Percentiles rank a stretch among this genome's conserved stretches.
These are phyloP conservation scores for Dione vanillae DNA, from an alignment of 2,888 invertebrate species.

Conservation along the genomic window DNA sequence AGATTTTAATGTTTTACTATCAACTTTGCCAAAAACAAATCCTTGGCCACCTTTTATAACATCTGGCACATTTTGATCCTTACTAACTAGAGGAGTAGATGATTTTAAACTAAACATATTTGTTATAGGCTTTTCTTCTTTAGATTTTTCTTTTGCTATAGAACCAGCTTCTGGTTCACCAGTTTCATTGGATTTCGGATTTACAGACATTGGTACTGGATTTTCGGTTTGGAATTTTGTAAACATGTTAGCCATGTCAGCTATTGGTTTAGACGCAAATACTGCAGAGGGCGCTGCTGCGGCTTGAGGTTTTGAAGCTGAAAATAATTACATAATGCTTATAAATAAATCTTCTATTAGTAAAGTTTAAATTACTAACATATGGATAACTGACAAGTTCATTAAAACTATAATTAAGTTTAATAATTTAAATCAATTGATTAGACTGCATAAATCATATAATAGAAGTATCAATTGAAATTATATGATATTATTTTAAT, in stretches of 20 bases:
- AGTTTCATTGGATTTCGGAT: slow-evolving; percentile 66
- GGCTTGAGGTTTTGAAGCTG: slow-evolving; percentile 54
- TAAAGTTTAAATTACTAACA: too few relatives aligned
- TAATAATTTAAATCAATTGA: too few relatives aligned
- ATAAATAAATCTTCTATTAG: too few relatives aligned
- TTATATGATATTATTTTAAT: too few relatives aligned
- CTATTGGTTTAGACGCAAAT: slow-evolving; percentile 67
- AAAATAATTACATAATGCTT: slow-evolving; percentile 29
- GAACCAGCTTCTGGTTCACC: slow-evolving; percentile 62
- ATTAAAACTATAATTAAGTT: too few relatives aligned
- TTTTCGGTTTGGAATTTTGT: slow-evolving; percentile 58
- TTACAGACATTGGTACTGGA: slow-evolving; percentile 41
- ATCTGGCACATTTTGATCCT: slow-evolving; percentile 58
- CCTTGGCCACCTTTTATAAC: slow-evolving; percentile 57
- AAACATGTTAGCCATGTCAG: slow-evolving; percentile 64
- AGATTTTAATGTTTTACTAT: slow-evolving; percentile 51
- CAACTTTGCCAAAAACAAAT: slow-evolving; percentile 51
- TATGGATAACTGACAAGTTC: too few relatives aligned
- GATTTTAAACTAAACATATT: slow-evolving; percentile 64
- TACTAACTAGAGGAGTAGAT: slow-evolving; percentile 50
- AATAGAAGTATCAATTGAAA: too few relatives aligned
- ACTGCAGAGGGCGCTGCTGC: slow-evolving; percentile 52
- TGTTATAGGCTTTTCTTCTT: slow-evolving; percentile 61
- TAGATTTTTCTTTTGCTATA: slow-evolving; percentile 48
- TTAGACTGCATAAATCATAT: too few relatives aligned